Conservation (phyloP, 2,113 vertebrate species). For the Poecilia latipinna region DNA sequence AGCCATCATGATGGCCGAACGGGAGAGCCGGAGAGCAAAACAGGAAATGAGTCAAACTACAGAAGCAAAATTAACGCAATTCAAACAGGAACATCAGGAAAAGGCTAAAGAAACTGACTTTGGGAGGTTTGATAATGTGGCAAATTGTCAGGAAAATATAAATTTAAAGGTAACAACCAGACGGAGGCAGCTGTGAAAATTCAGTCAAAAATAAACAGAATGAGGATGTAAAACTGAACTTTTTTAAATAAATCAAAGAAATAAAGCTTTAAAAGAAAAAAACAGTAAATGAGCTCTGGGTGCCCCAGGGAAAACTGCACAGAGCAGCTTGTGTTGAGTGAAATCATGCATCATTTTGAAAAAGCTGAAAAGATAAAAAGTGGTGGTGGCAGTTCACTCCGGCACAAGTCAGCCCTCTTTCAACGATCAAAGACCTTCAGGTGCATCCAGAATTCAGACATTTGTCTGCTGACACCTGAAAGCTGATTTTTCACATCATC, state of each 20-base stretch:
- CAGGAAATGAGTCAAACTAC: not conserved
- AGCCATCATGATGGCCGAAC: too few relatives aligned
- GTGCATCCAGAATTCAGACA: not conserved
- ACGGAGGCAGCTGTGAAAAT: not conserved
- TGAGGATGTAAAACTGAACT: too few relatives aligned
- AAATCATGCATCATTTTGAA: not conserved
- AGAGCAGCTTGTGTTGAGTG: not conserved
- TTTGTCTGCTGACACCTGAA: not conserved
- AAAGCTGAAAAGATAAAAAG: too few relatives aligned
- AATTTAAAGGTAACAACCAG: not conserved
- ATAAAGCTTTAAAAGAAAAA: too few relatives aligned
- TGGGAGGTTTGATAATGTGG: not conserved
- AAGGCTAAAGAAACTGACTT: not conserved
- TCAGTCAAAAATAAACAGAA: too few relatives aligned
- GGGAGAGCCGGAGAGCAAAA: not conserved
- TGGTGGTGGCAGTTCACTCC: not conserved
- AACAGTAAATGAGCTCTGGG: too few relatives aligned
- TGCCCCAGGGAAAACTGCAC: not conserved
- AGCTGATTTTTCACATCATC: slow-evolving; percentile 42
- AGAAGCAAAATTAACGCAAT: not conserved
- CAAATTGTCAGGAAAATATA: not conserved
- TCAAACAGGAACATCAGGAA: not conserved
- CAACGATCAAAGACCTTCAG: not conserved
- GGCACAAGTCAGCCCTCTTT: not conserved
- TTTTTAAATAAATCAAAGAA: too few relatives aligned